These are phyloP conservation scores for Trissolcus brochymenae DNA, from an alignment of 2,888 invertebrate genomes.

Conservation along the genomic window DNA sequence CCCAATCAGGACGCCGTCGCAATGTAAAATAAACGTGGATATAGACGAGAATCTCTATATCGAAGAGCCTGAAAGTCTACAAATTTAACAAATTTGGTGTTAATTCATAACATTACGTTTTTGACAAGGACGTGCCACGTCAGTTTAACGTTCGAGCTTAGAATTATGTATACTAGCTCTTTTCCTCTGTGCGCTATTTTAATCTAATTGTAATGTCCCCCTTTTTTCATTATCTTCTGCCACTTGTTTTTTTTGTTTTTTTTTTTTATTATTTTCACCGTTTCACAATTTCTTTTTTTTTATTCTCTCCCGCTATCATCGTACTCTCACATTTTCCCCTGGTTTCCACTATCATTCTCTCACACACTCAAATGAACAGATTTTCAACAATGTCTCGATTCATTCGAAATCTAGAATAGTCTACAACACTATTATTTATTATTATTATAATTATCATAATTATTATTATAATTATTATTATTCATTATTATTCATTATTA, in stretches of 20 bases:
- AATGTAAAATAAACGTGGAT: constrained; percentile 57
- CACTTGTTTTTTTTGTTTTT: constrained; percentile 2
- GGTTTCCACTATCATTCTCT: constrained; percentile 43
- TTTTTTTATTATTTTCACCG: not conserved
- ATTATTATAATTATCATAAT: too few relatives aligned
- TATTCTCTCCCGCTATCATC: constrained; percentile 11
- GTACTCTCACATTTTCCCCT: constrained; percentile 29
- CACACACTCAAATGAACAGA: constrained; percentile 53
- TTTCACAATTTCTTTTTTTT: not conserved
- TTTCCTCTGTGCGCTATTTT: constrained; percentile 56
- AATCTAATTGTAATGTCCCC: constrained; percentile 48
- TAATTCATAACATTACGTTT: constrained; percentile 58
- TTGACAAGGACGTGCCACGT: constrained; percentile 60
- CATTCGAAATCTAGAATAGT: constrained; percentile 53
- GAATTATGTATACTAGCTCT: constrained; percentile 54
- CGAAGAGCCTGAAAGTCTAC: constrained; percentile 58
- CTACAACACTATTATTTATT: constrained; percentile 52
- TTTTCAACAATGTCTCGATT: constrained; percentile 39
- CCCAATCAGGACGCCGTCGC: constrained; percentile 47
- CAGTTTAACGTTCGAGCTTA: constrained; percentile 58
- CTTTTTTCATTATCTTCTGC: constrained; percentile 26
- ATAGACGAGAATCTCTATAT: constrained; percentile 59
- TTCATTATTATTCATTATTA: constrained; percentile 25
- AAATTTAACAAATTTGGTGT: constrained; percentile 60
- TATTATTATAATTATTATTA: not conserved